Base-by-base conservation (phyloP, 2,888 invertebrate species). In the Synanthedon tipuliformis region DNA sequence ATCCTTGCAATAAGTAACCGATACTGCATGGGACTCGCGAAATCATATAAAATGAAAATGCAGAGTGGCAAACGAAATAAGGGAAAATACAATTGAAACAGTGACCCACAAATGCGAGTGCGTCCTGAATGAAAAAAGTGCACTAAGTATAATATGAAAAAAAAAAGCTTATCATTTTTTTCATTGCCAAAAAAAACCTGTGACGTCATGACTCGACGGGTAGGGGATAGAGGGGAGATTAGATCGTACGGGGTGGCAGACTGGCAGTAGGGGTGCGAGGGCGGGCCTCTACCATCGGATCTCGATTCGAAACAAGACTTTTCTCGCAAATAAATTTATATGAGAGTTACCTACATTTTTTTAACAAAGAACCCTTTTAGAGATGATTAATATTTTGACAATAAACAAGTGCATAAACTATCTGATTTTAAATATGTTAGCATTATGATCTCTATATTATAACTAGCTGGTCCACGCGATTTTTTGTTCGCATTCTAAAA, bases 141-240 rank as follows among this genome's bases (percentile, higher is more conserved):
- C 66, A 72, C 66, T 72, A 71, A 68, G 65, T 65, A 71, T 67
- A 63, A 64, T 58, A 62, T 61, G 56, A 1, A 50, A 49, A 64
- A 16, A 16, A 63, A 67, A 68, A 68, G 69, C 66, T 73, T 72
- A 72, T 75, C 68, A 71, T 75, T 75, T 81, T n/a, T 85, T 83
- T 81, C 76, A 75, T 77, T 78, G 78, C 73, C 75, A 77, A 78
- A 81, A 81, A 77, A 69, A 73, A 81, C 78, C 74, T 68, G 81
- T 86, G 86, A 87, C 86, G 86, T 86, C 86, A 86, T 78, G 66
- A 71, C 69, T 72, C 64, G 53, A 59, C 60, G 72, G 5, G n/a
- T 80, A 77, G 68, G 77, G 75, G 72, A 71, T 75, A 72, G 74
- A 23, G n/a, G 78, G 78, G 78, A 75, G 80, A 83, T 84, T 82